Base-by-base conservation (phyloP, 1,140 invertebrate species). In the Drosophila rhopaloa region DNA sequence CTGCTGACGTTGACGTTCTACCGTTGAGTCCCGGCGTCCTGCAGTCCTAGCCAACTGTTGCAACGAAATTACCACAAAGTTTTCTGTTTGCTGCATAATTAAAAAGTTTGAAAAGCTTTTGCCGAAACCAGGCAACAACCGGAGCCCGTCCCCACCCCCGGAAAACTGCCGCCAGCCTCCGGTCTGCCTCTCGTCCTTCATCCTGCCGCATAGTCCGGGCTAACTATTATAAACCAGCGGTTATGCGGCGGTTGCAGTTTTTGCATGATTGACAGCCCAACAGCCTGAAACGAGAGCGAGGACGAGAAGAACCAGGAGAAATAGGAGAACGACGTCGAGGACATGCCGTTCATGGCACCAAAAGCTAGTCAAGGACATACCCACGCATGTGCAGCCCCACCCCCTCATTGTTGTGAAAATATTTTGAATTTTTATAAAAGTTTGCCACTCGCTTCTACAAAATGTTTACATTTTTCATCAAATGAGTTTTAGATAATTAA, bases 91-190 rank as follows among this genome's bases (percentile, higher is more conserved):
- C 83, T 88, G 83, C 83, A 88, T 88, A 88, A 88, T 88, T 88
- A 88, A 88, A 88, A 88, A 89, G 83, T 88, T 88, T 88, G 83
- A 88, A 88, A 88, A 89, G 83, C 83, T 88, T 88, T 88, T 83
- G 83, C 83, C 76, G 76, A 88, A 86, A 86, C 83, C 79, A 88
- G 79, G 83, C 83, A 86, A 82, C 83, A 65, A 56, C 50, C 48
- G 68, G 65, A 24, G 48, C 35, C 51, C 50, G 1, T 32, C 27
- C 56, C 41, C 19, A 32, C 8, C 8, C 24, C 24, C 57, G 24
- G 16, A 46, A n/a, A 4, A 9, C 13, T 37, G 19, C 58, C 32
- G 11, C 38, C 51, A 29, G 16, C 50, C 27, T 24, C 43, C 51
- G 38, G 11, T 27, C 29, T 29, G 37, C 55, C 13, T 11, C 48